Conservation (phyloP, 1,140 invertebrate species). For the Saccostrea cuccullata region DNA sequence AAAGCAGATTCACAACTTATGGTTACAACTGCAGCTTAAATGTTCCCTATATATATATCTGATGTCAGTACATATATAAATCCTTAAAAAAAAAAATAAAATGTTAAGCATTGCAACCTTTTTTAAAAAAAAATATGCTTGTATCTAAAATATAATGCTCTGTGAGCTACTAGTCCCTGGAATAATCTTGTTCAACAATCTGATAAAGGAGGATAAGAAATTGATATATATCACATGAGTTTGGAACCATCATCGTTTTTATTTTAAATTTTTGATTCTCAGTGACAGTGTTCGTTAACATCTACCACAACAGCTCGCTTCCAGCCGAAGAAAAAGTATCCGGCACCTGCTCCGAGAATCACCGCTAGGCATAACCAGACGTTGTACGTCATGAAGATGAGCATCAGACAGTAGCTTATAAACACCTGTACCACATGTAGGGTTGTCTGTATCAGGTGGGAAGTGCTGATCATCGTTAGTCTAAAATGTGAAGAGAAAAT, state of each 20-base stretch:
- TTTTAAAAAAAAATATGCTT: neutral
- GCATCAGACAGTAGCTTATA: slow-evolving; percentile 95
- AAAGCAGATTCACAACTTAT: no score
- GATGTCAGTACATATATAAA: no score
- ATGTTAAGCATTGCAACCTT: neutral
- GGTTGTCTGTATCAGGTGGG: slow-evolving; percentile 90
- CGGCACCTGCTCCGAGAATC: slow-evolving; percentile 91
- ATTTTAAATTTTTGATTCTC: neutral
- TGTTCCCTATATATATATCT: no score
- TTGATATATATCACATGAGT: neutral
- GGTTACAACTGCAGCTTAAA: no score
- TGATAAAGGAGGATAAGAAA: neutral
- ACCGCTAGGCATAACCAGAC: slow-evolving; percentile 94
- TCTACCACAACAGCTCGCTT: slow-evolving; percentile 93
- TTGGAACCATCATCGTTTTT: neutral
- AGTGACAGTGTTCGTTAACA: slow-evolving; percentile 97
- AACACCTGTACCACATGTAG: slow-evolving; percentile 94
- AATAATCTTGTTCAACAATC: slow-evolving; percentile 15
- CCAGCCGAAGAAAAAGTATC: slow-evolving; percentile 97
- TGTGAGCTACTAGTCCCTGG: neutral
- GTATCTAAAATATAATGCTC: slow-evolving; percentile 15
- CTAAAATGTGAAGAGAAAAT: slow-evolving; percentile 57
- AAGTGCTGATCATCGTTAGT: slow-evolving; percentile 64
- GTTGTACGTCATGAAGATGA: slow-evolving; percentile 99
- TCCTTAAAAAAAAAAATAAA: neutral